These are phyloP conservation scores for Chaenogobius annularis DNA, from an alignment of 2,113 vertebrate species.

Conservation along the genomic window DNA sequence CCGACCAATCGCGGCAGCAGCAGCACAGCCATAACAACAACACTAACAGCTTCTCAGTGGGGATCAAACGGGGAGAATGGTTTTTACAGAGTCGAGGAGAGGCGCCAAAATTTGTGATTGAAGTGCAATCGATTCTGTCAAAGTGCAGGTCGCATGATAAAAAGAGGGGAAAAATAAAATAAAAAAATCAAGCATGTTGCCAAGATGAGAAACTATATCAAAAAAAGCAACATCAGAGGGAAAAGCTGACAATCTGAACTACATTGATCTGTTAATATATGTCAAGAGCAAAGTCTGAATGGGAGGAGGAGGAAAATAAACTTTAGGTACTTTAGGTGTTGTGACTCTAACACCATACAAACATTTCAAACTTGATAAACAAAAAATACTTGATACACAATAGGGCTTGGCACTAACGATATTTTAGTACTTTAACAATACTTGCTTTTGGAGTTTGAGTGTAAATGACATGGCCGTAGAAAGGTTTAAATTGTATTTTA, in stretches of 20 bases:
- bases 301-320: too few relatives aligned
- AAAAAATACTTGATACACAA: too few relatives aligned
- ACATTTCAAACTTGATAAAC: too few relatives aligned
- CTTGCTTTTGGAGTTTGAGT: too few relatives aligned
- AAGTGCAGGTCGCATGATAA: background rate
- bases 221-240: background rate
- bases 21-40: conserved; percentile 35
- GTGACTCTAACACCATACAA: too few relatives aligned
- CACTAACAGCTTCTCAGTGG: background rate
- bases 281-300: too few relatives aligned
- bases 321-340: too few relatives aligned
- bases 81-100: conserved; percentile 11
- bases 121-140: background rate
- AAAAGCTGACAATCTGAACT: background rate
- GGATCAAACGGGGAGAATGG: conserved; percentile 1
- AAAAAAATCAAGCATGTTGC: background rate
- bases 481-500: too few relatives aligned
- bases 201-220: background rate
- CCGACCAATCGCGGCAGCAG: conserved; percentile 44
- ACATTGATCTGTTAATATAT: background rate
- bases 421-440: too few relatives aligned
- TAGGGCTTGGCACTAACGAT: too few relatives aligned
- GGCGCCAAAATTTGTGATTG: background rate
- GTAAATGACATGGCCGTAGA: too few relatives aligned
- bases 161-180: too few relatives aligned